Base-by-base conservation (phyloP, 2,113 vertebrate genomes). In the Serinus canaria region DNA sequence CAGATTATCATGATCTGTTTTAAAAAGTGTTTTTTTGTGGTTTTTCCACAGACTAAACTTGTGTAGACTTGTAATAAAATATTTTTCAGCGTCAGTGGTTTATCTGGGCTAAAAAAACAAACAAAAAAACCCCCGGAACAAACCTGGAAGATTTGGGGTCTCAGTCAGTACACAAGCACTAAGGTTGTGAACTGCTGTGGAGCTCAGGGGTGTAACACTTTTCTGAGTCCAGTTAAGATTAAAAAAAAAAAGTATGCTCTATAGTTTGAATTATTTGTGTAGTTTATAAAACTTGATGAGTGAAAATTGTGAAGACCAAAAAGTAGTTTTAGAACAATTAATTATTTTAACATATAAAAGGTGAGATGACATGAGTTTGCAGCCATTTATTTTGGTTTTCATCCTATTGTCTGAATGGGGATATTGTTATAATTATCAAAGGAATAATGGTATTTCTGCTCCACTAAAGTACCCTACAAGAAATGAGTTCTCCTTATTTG, bases 71-170 rank as follows among this genome's bases (percentile, higher is more conserved):
- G 3, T 53, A 77, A 58, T 37, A 39, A 63, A 68, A 39, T 46
- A 13, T 44, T 0, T 44, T 27, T 63, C 3, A 0, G 1, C 56
- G 6, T 66, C 13, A 30, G 15, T 43, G 10, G 4, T 50, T 9
- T 47, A 44, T 13, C 15, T 62, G 28, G 30, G 60, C 7, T 11
- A 62, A 64, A 58, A 3, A 35, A 55, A 16, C 15, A 47, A 76
- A 24, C 5, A 37, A 35, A 17, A 55, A 4, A 4, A 2, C 1
- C 1, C 19, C 22, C 19, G 13, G 11, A 68, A 43, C 4, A 69
- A 74, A 75, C 4, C 10, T 67, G 13, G 4, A 12, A 67, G 8
- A 11, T 56, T 12, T 56, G 27, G 3, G 3, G 11, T 41, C 20
- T 83, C 15, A 39, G 4, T 47, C 35, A 68, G 8, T 13, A 15